These are phyloP conservation scores for Kradibia gibbosae DNA, from an alignment of 1,140 invertebrate species.

Conservation along the genomic window DNA sequence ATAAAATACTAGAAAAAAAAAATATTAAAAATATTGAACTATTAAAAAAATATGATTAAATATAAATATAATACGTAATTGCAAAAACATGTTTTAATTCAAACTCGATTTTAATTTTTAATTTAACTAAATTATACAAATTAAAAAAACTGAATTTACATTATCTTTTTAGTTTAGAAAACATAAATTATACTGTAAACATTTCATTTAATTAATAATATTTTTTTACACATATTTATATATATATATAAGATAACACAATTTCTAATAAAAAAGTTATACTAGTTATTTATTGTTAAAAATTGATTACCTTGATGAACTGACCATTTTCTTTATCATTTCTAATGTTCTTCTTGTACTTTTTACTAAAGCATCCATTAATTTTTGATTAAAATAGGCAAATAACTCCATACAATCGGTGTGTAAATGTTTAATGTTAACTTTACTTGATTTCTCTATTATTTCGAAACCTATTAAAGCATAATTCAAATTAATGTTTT, in stretches of 20 bases:
- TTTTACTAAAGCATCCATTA: slow-evolving; percentile 79
- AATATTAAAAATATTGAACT: not conserved
- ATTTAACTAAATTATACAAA: no score
- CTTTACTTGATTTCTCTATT: slow-evolving; percentile 75
- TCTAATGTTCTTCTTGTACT: slow-evolving; percentile 81
- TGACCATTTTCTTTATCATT: slow-evolving; percentile 76
- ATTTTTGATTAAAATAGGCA: slow-evolving; percentile 81
- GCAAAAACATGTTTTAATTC: no score
- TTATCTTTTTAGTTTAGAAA: no score
- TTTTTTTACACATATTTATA: no score
- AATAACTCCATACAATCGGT: slow-evolving; percentile 83
- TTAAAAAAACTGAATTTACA: no score
- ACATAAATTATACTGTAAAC: no score
- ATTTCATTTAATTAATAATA: no score
- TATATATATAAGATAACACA: not conserved
- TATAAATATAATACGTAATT: not conserved
- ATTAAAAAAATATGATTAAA: not conserved
- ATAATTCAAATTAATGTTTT: not conserved
- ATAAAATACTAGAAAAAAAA: slow-evolving; percentile 59
- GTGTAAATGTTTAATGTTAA: slow-evolving; percentile 76
- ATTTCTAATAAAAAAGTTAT: not conserved
- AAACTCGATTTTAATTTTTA: no score
- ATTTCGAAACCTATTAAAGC: slow-evolving; percentile 72
- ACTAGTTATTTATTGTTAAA: not conserved
- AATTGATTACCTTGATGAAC: slow-evolving; percentile 71